These are phyloP conservation scores for Cerceris rybyensis DNA, from an alignment of 2,888 invertebrate genomes.

Conservation along the genomic window DNA sequence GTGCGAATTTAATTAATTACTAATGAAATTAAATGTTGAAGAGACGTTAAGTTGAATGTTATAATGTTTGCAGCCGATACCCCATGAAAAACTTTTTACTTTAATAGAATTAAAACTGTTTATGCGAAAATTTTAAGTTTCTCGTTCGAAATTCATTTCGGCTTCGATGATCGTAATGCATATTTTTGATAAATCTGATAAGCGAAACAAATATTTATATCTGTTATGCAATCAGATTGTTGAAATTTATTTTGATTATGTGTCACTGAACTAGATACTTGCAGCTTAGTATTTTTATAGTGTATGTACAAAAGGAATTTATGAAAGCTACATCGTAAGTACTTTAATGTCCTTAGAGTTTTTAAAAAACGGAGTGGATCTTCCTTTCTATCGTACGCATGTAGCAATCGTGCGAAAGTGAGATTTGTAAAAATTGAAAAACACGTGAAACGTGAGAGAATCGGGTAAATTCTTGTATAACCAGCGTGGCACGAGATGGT, in stretches of 20 bases:
- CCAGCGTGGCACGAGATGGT: neutral
- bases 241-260: neutral
- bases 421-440: no score
- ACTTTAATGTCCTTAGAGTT: neutral
- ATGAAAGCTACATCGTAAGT: neutral
- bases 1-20: slow-evolving; percentile 4
- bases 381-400: no score
- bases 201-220: neutral
- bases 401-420: no score
- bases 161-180: neutral
- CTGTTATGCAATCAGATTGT: neutral
- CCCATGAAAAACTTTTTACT: no score
- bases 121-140: slow-evolving; percentile 12
- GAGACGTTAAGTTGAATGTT: neutral
- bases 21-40: neutral
- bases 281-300: neutral
- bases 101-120: neutral
- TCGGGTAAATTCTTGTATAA: neutral
- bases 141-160: slow-evolving; percentile 1
- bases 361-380: neutral
- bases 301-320: neutral
- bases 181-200: slow-evolving; percentile 4
- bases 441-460: neutral
- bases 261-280: neutral
- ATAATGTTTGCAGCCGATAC: no score